Evolutionary conservation across 2,888 invertebrate species (phyloP).

Genomic region (Scrobipalpa costella): DNA sequence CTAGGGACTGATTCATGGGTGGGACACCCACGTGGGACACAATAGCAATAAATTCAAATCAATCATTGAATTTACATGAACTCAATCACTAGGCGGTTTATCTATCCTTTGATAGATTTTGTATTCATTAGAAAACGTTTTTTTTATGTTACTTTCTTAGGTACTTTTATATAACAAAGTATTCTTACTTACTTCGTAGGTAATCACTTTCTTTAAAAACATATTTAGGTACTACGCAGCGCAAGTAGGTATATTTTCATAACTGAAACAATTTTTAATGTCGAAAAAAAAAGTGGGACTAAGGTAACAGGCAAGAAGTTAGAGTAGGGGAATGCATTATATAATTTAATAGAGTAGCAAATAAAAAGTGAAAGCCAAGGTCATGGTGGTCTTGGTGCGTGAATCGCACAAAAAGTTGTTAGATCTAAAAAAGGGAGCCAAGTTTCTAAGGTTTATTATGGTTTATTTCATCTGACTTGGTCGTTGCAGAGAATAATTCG

Average conservation of each 20-base stretch:
- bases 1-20: conserved; percentile 13
- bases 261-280: not conserved
- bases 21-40: conserved; percentile 12
- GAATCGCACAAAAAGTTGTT: too few relatives aligned
- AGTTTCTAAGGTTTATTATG: too few relatives aligned
- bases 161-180: not conserved
- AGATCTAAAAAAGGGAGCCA: too few relatives aligned
- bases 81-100: conserved; percentile 11
- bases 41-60: conserved; percentile 16
- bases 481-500: too few relatives aligned
- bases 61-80: conserved; percentile 16
- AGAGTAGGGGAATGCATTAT: too few relatives aligned
- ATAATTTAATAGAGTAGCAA: too few relatives aligned
- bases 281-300: too few relatives aligned
- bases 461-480: too few relatives aligned
- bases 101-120: not conserved
- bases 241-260: too few relatives aligned
- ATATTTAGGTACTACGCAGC: not conserved
- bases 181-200: not conserved
- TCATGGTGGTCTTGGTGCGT: too few relatives aligned
- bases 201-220: not conserved
- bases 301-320: too few relatives aligned
- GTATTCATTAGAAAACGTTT: not conserved
- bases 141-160: not conserved
- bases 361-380: too few relatives aligned